Evolutionary conservation across 1,140 invertebrate species (phyloP).

Genomic region (Drosophila ohnishii): DNA sequence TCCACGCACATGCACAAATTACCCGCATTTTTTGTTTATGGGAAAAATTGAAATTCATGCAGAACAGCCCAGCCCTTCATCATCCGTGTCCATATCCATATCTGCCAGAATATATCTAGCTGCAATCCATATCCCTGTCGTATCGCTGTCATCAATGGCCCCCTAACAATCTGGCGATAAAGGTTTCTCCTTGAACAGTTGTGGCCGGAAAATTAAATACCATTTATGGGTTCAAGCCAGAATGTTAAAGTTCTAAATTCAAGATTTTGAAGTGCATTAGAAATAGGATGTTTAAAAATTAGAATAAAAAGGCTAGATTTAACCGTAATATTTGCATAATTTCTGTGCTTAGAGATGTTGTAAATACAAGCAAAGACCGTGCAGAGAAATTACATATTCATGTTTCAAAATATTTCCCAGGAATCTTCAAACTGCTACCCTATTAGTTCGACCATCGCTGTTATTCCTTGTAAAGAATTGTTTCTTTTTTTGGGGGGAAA

Average conservation of each 20-base stretch:
- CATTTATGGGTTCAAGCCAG: background rate
- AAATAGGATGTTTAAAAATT: background rate
- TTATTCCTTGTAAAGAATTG: constrained; percentile 17
- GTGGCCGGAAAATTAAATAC: constrained; percentile 2
- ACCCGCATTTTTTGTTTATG: constrained; percentile 77
- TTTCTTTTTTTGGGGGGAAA: constrained; percentile 17
- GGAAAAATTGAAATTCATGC: constrained; percentile 78
- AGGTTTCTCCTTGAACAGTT: constrained; percentile 24
- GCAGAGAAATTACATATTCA: no score
- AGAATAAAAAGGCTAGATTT: no score
- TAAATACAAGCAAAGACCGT: no score
- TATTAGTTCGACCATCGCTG: constrained; percentile 1
- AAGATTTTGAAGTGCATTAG: background rate
- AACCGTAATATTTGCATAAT: no score
- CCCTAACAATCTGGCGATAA: constrained; percentile 61
- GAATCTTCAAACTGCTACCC: background rate
- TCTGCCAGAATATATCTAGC: constrained; percentile 37
- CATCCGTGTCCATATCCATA: constrained; percentile 46
- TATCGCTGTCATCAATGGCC: constrained; percentile 73
- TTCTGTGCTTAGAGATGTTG: background rate
- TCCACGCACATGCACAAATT: constrained; percentile 61
- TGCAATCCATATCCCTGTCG: constrained; percentile 62
- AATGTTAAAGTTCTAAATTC: background rate
- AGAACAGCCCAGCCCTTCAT: constrained; percentile 39
- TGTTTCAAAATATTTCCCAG: background rate